Percentiles rank a stretch among this genome's conserved stretches.
Evolutionary conservation across 1,140 invertebrate species (phyloP).

Genomic region (Eciton burchellii): DNA sequence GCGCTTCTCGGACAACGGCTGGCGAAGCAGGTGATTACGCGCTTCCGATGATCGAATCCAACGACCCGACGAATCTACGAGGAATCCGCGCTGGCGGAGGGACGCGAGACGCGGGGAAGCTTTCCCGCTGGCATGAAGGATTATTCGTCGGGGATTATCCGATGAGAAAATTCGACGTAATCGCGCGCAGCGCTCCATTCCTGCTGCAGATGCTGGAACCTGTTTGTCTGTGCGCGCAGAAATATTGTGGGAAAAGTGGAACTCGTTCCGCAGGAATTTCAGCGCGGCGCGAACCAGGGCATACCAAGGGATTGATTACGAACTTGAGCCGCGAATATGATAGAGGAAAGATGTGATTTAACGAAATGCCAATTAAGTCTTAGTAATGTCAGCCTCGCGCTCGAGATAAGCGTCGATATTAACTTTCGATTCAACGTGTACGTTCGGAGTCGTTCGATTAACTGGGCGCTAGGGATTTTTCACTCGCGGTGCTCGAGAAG

Average conservation of each 20-base stretch:
- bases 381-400: not conserved
- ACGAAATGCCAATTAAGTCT: conserved; percentile 20
- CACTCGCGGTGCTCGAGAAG: no score
- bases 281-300: no score
- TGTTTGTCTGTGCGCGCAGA: not conserved
- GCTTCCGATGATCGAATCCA: not conserved
- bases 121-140: no score
- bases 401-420: not conserved
- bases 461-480: not conserved
- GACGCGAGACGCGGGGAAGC: not conserved
- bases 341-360: not conserved
- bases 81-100: not conserved
- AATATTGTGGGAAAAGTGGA: not conserved
- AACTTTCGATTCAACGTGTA: not conserved
- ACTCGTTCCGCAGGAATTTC: conserved; percentile 1
- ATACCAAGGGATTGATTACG: not conserved
- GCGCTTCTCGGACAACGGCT: not conserved
- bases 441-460: not conserved
- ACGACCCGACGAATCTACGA: not conserved
- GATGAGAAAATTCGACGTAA: no score
- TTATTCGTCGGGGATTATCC: no score
- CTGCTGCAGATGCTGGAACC: not conserved
- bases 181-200: no score
- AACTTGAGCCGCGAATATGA: not conserved
- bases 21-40: no score